Percentiles rank a stretch among this genome's conserved stretches.
Evolutionary conservation across 2,797 vertebrate genomes (phyloP).

Genomic region (Potorous gilbertii): DNA sequence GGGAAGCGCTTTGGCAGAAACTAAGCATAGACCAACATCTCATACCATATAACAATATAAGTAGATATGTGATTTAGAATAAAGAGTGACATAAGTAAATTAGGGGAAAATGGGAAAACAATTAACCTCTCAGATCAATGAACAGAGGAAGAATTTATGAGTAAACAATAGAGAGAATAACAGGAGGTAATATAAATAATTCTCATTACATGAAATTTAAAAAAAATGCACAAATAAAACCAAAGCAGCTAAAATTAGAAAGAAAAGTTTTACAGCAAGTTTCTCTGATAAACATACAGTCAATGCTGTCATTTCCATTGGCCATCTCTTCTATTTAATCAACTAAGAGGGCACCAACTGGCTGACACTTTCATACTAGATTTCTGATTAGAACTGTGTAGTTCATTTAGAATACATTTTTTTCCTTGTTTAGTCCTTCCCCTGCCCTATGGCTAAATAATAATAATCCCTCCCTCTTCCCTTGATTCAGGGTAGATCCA

Average conservation of each 20-base stretch:
- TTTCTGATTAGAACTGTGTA: background rate
- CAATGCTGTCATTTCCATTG: background rate
- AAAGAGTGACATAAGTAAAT: background rate
- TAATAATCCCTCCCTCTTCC: background rate
- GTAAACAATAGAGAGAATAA: background rate
- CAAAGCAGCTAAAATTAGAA: background rate
- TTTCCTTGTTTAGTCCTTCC: background rate
- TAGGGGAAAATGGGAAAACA: background rate
- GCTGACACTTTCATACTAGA: background rate
- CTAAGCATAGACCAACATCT: background rate
- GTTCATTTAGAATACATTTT: background rate
- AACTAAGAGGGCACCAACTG: background rate
- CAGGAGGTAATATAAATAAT: background rate
- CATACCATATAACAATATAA: background rate
- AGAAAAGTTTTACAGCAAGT: background rate
- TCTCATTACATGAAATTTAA: background rate
- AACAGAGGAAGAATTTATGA: background rate
- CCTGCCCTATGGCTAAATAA: background rate
- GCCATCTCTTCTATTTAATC: background rate
- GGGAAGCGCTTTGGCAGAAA: background rate
- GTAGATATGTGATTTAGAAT: background rate
- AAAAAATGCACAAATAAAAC: background rate
- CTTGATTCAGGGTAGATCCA: background rate
- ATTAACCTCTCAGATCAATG: background rate
- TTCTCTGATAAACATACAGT: background rate